Percentiles rank a stretch among this genome's conserved stretches.
These are phyloP conservation scores for Remorina albescens DNA, from an alignment of 2,797 vertebrate species.

Conservation along the genomic window DNA sequence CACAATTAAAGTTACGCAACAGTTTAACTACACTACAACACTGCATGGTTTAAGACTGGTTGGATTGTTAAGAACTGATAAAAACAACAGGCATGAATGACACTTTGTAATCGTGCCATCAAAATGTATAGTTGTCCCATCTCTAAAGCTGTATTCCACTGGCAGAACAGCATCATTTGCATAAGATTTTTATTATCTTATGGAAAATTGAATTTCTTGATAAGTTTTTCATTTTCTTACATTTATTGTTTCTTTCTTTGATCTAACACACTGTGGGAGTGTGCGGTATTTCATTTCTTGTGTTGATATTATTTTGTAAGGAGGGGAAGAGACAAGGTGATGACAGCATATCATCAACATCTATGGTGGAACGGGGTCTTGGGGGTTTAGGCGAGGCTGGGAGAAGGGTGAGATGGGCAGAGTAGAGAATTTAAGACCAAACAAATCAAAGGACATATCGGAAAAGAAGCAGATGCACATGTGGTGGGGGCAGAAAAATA, in stretches of 20 bases:
- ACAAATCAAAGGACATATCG: conserved; percentile 19
- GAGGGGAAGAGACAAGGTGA: background rate
- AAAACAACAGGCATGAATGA: too few relatives aligned
- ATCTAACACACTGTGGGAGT: background rate
- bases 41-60: too few relatives aligned
- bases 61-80: too few relatives aligned
- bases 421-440: conserved; percentile 24
- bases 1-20: too few relatives aligned
- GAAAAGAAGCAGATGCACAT: conserved; percentile 2
- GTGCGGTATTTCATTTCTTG: background rate
- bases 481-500: conserved; percentile 21
- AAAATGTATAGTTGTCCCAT: too few relatives aligned
- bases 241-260: too few relatives aligned
- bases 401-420: background rate
- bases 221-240: background rate
- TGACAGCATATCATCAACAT: conserved; percentile 12
- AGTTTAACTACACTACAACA: too few relatives aligned
- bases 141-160: too few relatives aligned
- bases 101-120: too few relatives aligned
- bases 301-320: background rate
- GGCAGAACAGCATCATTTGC: background rate
- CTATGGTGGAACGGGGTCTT: background rate
- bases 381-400: conserved; percentile 5
- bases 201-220: background rate
- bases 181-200: background rate